A percentile compares a stretch with the other conserved stretches of the same genome.
Conservation (phyloP, 2,888 invertebrate genomes). For the Oligia strigilis region DNA sequence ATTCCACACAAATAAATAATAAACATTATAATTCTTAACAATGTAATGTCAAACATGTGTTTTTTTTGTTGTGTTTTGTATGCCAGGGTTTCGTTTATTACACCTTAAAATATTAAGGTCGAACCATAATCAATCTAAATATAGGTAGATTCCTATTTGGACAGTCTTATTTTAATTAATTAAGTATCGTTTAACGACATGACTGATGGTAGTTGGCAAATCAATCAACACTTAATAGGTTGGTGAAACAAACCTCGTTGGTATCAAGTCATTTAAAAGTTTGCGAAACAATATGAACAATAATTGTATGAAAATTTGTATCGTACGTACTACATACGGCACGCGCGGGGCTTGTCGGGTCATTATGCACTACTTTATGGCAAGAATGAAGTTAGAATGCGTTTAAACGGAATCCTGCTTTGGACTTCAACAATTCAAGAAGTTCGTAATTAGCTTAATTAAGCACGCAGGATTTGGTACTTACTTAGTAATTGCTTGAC, state of each 20-base stretch:
- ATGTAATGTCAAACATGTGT: not conserved
- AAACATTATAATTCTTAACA: constrained; percentile 3
- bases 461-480: not conserved
- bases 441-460: not conserved
- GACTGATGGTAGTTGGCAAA: constrained; percentile 14
- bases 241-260: constrained; percentile 8
- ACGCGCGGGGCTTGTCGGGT: no score
- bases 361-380: not conserved
- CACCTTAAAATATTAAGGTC: constrained; percentile 35
- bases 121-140: constrained; percentile 40
- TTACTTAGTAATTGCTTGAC: not conserved
- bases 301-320: constrained; percentile 3
- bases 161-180: constrained; percentile 37
- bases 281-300: not conserved
- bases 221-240: constrained; percentile 18
- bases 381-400: not conserved
- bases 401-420: not conserved
- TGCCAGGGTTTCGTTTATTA: constrained; percentile 55
- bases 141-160: not conserved
- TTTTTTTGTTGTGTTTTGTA: constrained; percentile 19
- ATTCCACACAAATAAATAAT: not conserved
- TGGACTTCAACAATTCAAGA: not conserved
- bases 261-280: not conserved
- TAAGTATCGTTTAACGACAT: constrained; percentile 13
- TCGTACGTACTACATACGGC: no score